phyloP scores from a whole-genome alignment of 2,113 vertebrate species.

The Hypocryptadius cinnamomeus region DNA sequence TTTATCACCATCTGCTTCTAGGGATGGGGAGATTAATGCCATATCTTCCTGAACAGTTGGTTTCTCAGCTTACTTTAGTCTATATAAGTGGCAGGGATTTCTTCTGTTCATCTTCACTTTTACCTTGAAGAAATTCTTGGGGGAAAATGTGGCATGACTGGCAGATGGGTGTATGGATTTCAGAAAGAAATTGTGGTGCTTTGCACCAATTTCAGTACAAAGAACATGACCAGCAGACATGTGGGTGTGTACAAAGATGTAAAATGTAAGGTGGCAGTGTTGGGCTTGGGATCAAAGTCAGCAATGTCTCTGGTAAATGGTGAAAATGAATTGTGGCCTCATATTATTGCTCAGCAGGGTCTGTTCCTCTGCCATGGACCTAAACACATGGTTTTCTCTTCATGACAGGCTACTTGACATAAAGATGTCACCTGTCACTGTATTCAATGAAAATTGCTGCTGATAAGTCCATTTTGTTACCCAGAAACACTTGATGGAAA shows the following conservation, averaged over 20 bases:
- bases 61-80: not conserved
- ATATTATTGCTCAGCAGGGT: not conserved
- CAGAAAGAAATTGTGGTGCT: not conserved
- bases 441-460: not conserved
- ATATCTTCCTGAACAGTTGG: not conserved
- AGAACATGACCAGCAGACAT: not conserved
- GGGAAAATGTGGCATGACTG: not conserved
- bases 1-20: constrained; percentile 29
- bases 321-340: not conserved
- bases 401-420: not conserved
- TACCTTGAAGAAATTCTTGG: not conserved
- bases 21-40: not conserved
- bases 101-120: not conserved
- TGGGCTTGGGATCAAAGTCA: not conserved
- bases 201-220: not conserved
- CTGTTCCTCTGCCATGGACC: not conserved
- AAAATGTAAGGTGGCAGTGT: not conserved
- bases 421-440: not conserved
- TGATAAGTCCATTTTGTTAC: not conserved
- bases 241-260: not conserved
- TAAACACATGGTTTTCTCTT: not conserved
- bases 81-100: not conserved
- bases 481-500: not conserved
- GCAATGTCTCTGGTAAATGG: not conserved
- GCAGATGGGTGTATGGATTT: not conserved